Conservation (phyloP, 2,113 vertebrate genomes). For the Notothenia coriiceps region DNA sequence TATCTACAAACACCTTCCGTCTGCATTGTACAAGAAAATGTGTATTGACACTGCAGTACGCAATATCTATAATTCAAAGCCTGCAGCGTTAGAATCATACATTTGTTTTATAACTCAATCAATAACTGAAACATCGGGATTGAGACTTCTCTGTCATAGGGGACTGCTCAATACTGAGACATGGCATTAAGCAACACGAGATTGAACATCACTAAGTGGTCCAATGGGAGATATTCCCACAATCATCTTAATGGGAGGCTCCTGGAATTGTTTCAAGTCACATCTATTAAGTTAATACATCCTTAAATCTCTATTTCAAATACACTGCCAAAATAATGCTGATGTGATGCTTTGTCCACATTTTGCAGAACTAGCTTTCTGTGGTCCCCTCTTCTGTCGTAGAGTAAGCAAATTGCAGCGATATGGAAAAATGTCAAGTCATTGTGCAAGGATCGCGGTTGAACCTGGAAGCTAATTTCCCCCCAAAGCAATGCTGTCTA, state of each 20-base stretch:
- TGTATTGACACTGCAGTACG: slow-evolving; percentile 47
- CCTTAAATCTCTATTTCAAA: slow-evolving; percentile 41
- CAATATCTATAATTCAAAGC: slow-evolving; percentile 45
- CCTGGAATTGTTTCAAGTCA: slow-evolving; percentile 50
- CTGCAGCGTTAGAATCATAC: slow-evolving; percentile 54
- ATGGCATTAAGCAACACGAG: slow-evolving; percentile 58
- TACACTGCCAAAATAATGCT: slow-evolving; percentile 30
- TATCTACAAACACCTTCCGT: slow-evolving; percentile 14
- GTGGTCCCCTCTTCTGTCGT: not conserved
- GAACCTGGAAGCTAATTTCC: not conserved
- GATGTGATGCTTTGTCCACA: slow-evolving; percentile 31
- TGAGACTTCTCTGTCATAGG: slow-evolving; percentile 58
- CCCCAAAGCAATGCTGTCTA: not conserved
- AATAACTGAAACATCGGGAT: slow-evolving; percentile 56
- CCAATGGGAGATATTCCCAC: slow-evolving; percentile 40
- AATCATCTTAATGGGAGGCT: slow-evolving; percentile 10
- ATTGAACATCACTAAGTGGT: slow-evolving; percentile 33
- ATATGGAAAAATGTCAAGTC: slow-evolving; percentile 15
- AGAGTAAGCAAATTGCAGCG: not conserved
- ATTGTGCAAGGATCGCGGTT: not conserved
- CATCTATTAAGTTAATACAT: slow-evolving; percentile 51
- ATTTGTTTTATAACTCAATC: slow-evolving; percentile 66
- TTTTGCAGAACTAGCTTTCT: slow-evolving; percentile 9
- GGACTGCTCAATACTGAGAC: slow-evolving; percentile 50
- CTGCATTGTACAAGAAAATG: slow-evolving; percentile 17